Percentiles rank a stretch among this genome's conserved stretches.
Evolutionary conservation across 2,888 invertebrate genomes (phyloP).

Genomic region (Noctua janthe): DNA sequence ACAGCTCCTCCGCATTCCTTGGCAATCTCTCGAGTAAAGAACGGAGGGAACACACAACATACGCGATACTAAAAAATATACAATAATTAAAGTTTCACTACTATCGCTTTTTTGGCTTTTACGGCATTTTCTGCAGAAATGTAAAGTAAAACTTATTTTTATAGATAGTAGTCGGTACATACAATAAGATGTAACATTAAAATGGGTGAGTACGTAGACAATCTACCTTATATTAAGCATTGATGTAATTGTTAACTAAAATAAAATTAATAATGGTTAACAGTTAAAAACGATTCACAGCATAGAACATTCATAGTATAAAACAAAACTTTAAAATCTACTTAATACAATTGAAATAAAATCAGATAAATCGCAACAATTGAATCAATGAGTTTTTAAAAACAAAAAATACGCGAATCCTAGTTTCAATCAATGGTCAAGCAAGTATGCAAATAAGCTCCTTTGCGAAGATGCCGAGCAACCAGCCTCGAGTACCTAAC

Average conservation of each 20-base stretch:
- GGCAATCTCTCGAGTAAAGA: conserved; percentile 76
- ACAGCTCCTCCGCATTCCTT: conserved; percentile 74
- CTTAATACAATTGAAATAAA: too few relatives aligned
- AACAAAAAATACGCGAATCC: background rate
- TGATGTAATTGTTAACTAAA: too few relatives aligned
- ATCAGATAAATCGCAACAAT: too few relatives aligned
- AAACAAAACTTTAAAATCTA: too few relatives aligned
- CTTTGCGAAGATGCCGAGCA: background rate
- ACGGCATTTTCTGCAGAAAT: background rate
- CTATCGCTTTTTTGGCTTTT: background rate
- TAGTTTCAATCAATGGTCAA: background rate
- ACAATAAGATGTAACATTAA: too few relatives aligned
- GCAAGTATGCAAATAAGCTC: background rate
- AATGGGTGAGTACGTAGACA: too few relatives aligned
- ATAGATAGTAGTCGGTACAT: too few relatives aligned
- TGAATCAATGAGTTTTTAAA: too few relatives aligned
- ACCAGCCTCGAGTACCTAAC: background rate
- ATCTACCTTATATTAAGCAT: too few relatives aligned
- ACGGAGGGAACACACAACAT: conserved; percentile 83
- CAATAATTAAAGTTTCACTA: background rate
- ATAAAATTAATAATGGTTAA: too few relatives aligned
- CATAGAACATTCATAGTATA: too few relatives aligned
- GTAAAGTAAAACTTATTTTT: background rate
- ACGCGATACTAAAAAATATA: conserved; percentile 68
- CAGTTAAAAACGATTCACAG: too few relatives aligned